Base-by-base conservation (phyloP, 1,140 invertebrate genomes). In the Augochlora pura region DNA sequence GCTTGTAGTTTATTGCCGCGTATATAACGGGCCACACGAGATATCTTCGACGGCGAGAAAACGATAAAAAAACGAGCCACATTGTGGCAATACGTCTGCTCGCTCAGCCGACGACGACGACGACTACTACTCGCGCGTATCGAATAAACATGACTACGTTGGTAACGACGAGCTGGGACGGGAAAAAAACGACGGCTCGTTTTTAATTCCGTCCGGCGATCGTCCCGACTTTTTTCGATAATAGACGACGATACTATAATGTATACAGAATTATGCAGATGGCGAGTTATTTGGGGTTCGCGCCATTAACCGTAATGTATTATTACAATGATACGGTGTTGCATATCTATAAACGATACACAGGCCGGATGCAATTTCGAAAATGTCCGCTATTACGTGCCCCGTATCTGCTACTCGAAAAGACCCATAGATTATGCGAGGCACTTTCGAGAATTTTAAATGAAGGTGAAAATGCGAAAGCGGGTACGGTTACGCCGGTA, bases 401-500 rank as follows among this genome's bases (percentile, higher is more conserved):
- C n/a, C 38, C 38, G 38, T 54, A 42, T 38, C 52, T 46, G n/a
- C 49, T 23, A 27, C 16, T 27, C 59, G 60, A 42, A 23, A 57
- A 42, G 60, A 21, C 23, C 68, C 68, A 66, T 66, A 66, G 23
- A 59, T 79, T 66, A 73, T 60, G 9, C 23, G 25, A 23, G 38
- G 38, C 57, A 66, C 69, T 49, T 79, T 73, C 23, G 54, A 46
- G 68, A 82, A 83, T 78, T 78, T 78, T 14, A 49, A 72, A 73
- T 38, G 52, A 65, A 73, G 69, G 42, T 27, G 52, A 74, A 65
- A 52, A 65, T 18, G 32, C 18, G 67, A 66, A 59, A 49, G 49
- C 52, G 69, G 60, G 32, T 38, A 79, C n/a, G 57, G 66, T 39
- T 70, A 59, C n/a, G 65, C 54, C 57, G 57, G 67, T 77, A 21